Base-by-base conservation (phyloP, 2,888 invertebrate genomes). In the Eilema depressum region DNA sequence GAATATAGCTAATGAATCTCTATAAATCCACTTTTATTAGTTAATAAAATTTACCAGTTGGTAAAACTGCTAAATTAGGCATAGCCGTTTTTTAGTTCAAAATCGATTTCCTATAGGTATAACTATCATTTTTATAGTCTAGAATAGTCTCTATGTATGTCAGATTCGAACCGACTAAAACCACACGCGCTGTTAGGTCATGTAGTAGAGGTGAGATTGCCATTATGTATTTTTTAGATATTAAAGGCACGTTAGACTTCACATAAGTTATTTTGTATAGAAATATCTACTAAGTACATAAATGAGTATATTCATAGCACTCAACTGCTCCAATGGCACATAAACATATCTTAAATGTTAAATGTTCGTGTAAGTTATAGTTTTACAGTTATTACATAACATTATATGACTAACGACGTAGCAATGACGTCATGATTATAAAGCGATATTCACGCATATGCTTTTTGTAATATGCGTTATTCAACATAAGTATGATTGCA, bases 401-500 rank as follows among this genome's bases (percentile, higher is more conserved):
- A 47, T 63, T 25, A 11, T 20, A 59, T 60, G n/a, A 61, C 41
- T 23, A 28, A n/a, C 66, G 23, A 60, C 57, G 63, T 69, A 63
- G 57, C 28, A 28, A 72, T 72, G 63, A 72, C 59, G 56, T 73
- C 66, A 74, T 41, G 26, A 41, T 47, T 41, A 59, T 60, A 33
- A 63, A 63, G 26, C 53, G 4, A 61, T 61, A 26, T 61, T 41
- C 30, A 66, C n/a, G 61, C 23, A 47, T 33, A 60, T n/a, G 60
- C 60, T 41, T n/a, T 57, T 25, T 37, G 17, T 66, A 20, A 33
- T 37, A 20, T 56, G 30, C 53, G 63, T 70, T 61, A 76, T 66
- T 53, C n/a, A 64, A 71, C 70, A 71, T 68, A 60, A 57, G 59
- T 33, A 23, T 66, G 71, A 61, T 74, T 73, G 66, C 70, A 62